phyloP scores from a whole-genome alignment of 1,140 invertebrate genomes.

The Diploscapter pachys region DNA sequence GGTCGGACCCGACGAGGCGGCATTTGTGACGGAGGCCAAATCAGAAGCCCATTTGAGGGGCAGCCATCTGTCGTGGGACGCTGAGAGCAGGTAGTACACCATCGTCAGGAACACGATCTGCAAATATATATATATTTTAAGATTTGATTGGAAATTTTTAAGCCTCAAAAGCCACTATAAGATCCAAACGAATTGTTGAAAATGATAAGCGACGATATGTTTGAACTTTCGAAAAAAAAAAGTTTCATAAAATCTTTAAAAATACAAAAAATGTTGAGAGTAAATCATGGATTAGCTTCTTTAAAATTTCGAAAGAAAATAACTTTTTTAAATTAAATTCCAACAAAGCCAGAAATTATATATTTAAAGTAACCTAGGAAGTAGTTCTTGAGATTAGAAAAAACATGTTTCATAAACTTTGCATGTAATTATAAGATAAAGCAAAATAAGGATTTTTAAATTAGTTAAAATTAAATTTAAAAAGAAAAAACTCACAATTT shows the following conservation, averaged over 20 bases:
- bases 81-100: slow-evolving; percentile 86
- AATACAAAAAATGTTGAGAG: too few relatives aligned
- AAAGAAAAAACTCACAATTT: slow-evolving; percentile 69
- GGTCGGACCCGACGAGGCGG: slow-evolving; percentile 1
- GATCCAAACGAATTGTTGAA: slow-evolving; percentile 12
- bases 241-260: too few relatives aligned
- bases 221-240: not conserved
- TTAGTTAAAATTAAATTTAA: not conserved
- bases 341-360: too few relatives aligned
- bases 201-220: not conserved
- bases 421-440: too few relatives aligned
- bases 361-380: too few relatives aligned
- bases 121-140: slow-evolving; percentile 35
- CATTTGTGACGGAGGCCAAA: slow-evolving; percentile 27
- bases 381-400: too few relatives aligned
- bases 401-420: too few relatives aligned
- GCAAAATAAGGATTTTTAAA: too few relatives aligned
- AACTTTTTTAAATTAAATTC: too few relatives aligned
- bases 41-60: slow-evolving; percentile 46
- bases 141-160: slow-evolving; percentile 1
- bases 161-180: slow-evolving; percentile 6
- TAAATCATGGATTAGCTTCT: too few relatives aligned
- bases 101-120: slow-evolving; percentile 93
- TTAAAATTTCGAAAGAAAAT: too few relatives aligned
- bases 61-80: slow-evolving; percentile 69